Percentiles rank a stretch among this genome's conserved stretches.
phyloP scores from a whole-genome alignment of 2,888 invertebrate genomes.

The Cephus pulcher region DNA sequence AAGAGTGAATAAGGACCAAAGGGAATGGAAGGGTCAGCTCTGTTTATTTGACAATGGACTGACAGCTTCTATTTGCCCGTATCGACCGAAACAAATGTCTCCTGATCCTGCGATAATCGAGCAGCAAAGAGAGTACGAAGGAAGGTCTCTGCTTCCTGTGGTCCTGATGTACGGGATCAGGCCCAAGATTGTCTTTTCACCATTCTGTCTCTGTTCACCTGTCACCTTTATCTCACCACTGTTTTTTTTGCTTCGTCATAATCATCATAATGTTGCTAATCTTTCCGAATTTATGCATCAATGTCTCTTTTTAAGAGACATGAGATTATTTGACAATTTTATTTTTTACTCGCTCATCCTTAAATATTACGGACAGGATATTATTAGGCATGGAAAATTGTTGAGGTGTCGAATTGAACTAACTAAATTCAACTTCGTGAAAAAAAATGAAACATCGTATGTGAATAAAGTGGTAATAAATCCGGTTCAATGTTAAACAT shows the following conservation, averaged over 20 bases:
- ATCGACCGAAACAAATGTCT: constrained; percentile 19
- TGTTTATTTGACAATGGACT: constrained; percentile 22
- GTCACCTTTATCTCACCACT: neutral
- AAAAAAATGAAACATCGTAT: neutral
- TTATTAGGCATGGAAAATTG: neutral
- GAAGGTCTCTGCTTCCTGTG: neutral
- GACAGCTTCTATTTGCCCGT: constrained; percentile 23
- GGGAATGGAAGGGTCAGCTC: constrained; percentile 1
- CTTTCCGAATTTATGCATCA: neutral
- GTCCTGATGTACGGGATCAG: neutral
- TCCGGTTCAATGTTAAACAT: neutral
- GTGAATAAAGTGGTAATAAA: neutral
- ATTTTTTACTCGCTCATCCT: neutral
- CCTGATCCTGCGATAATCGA: constrained; percentile 19
- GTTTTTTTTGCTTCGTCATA: neutral
- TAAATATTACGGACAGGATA: neutral
- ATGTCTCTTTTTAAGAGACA: neutral
- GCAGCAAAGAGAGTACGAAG: neutral
- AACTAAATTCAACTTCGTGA: neutral
- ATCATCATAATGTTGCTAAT: neutral
- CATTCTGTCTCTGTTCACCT: neutral
- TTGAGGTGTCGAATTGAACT: neutral
- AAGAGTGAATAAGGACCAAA: neutral
- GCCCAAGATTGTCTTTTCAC: neutral
- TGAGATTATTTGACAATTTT: no score